phyloP scores from a whole-genome alignment of 2,888 invertebrate species.

The Ochropleura leucogaster region DNA sequence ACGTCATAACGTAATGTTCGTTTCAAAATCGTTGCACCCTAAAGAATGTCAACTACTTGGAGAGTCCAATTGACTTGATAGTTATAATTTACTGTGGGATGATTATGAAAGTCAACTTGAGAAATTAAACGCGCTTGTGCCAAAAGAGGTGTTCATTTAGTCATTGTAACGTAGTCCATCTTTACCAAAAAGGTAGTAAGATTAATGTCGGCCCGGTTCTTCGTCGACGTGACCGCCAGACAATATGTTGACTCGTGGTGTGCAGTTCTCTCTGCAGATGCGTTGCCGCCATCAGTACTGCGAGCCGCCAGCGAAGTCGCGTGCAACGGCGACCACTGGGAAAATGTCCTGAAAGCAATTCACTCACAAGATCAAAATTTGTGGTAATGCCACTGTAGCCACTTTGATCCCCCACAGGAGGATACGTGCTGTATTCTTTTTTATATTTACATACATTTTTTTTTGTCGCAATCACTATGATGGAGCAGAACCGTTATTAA shows the following conservation, averaged over 20 bases:
- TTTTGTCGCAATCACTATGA: constrained; percentile 62
- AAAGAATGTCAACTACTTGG: not conserved
- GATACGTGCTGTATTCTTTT: constrained; percentile 88
- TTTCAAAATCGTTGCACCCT: not conserved
- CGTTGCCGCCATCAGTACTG: constrained; percentile 83
- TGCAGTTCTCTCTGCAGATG: constrained; percentile 91
- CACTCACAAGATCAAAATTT: constrained; percentile 89
- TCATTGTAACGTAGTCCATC: constrained; percentile 28
- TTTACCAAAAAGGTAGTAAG: constrained; percentile 43
- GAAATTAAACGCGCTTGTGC: not conserved
- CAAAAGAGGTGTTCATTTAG: constrained; percentile 23
- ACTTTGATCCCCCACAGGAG: constrained; percentile 81
- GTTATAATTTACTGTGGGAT: not conserved
- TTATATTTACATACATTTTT: constrained; percentile 75
- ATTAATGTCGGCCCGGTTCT: constrained; percentile 58
- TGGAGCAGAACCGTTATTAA: constrained; percentile 38
- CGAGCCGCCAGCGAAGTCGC: constrained; percentile 91
- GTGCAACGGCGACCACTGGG: constrained; percentile 92
- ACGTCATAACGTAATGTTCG: not conserved
- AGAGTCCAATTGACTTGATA: not conserved
- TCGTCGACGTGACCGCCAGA: constrained; percentile 69
- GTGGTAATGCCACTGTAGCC: constrained; percentile 89
- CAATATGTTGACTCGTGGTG: constrained; percentile 88
- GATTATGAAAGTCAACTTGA: constrained; percentile 4
- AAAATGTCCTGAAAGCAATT: constrained; percentile 91